Percentiles rank a stretch among this genome's conserved stretches.
Conservation (phyloP, 1,140 invertebrate species). For the Phortica variegata region DNA sequence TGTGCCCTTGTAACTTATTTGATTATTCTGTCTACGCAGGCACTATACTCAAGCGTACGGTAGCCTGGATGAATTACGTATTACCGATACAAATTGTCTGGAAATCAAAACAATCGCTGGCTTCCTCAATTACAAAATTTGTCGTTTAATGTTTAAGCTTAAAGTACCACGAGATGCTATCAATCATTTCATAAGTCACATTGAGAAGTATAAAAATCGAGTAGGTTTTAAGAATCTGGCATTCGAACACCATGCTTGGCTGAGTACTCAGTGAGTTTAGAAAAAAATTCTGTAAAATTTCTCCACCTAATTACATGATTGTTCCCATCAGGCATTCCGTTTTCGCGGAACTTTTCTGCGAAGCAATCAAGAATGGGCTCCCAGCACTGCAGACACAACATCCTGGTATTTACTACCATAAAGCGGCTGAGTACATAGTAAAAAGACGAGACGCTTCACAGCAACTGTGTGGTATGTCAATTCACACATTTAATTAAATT, state of each 20-base stretch:
- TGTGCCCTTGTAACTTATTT: not conserved
- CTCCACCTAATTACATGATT: not conserved
- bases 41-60: slow-evolving; percentile 93
- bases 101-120: slow-evolving; percentile 95
- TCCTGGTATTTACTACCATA: slow-evolving; percentile 95
- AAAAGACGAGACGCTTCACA: slow-evolving; percentile 74
- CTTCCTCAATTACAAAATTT: slow-evolving; percentile 95
- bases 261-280: slow-evolving; percentile 85
- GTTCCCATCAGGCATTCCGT: slow-evolving; percentile 61
- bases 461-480: slow-evolving; percentile 64
- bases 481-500: too few relatives aligned
- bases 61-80: slow-evolving; percentile 81
- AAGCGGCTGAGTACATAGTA: slow-evolving; percentile 84
- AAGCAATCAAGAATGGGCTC: slow-evolving; percentile 85
- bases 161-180: slow-evolving; percentile 91
- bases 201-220: slow-evolving; percentile 81
- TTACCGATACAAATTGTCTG: slow-evolving; percentile 85
- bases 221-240: slow-evolving; percentile 78
- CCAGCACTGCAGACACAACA: slow-evolving; percentile 92
- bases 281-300: not conserved
- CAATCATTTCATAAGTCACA: slow-evolving; percentile 86
- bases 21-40: slow-evolving; percentile 60
- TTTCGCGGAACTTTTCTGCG: slow-evolving; percentile 95
- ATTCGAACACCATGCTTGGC: slow-evolving; percentile 96
- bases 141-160: slow-evolving; percentile 82